Evolutionary conservation across 2,113 vertebrate genomes (phyloP), one percentile per base, ranked within the genome.

Genomic region (Lampris megalopsis): DNA sequence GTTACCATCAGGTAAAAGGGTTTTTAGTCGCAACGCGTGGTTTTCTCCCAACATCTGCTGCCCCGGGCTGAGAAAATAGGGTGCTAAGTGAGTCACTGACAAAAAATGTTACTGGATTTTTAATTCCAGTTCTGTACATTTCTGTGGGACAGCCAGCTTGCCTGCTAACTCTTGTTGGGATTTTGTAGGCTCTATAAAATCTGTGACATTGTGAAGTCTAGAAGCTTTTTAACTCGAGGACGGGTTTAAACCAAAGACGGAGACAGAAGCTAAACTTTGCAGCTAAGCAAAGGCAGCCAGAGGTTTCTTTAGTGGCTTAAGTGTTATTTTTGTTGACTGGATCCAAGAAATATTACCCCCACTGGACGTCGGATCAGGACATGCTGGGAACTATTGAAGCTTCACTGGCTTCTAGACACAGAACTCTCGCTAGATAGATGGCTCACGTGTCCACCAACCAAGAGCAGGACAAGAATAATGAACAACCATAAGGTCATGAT

Each of bases 151-250:
- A 53, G 37, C 40, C 60, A 42, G 43, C 2, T 64, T 64, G 43
- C 3, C 9, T 10, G 8, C 43, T 5, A 36, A 64, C 6, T 47
- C 62, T 37, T 43, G 7, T 9, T 24, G 9, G 45, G 36, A 64
- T 64, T 35, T 48, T 36, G n/a, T 13, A 48, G 11, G 7, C 4
- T 10, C 40, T n/a, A 62, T 62, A 65, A 62, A 64, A 67, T 35
- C 53, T 75, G 10, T 36, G 71, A 61, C 62, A 65, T 1, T 13
- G 45, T 53, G n/a, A 4, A 70, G 52, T 77, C 65, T 81, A 68
- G 36, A 81, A 56, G 4, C n/a, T 48, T 64, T 84, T 43, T 9
- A 42, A 42, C 9, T 40, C 6, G 35, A 7, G 24, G 37, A 35
- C 42, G 37, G 53, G 24, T 24, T 24, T 24, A 24, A 24, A 24